Conservation (phyloP, 1,140 invertebrate species). For the Euura lappo region DNA sequence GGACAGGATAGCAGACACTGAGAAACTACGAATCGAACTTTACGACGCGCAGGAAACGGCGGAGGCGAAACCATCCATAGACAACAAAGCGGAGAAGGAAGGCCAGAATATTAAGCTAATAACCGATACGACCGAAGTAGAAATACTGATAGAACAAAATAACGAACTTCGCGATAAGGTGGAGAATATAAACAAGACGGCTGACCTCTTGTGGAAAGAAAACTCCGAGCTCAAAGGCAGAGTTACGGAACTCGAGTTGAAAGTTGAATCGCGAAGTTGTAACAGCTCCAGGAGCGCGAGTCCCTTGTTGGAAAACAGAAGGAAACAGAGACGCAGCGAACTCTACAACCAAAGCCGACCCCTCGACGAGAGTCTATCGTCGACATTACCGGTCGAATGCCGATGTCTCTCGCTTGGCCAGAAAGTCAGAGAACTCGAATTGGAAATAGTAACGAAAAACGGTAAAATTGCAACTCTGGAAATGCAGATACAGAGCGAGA, state of each 20-base stretch:
- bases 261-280: conserved; percentile 24
- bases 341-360: conserved; percentile 45
- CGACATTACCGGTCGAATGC: conserved; percentile 4
- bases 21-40: conserved; percentile 21
- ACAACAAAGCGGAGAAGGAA: background rate
- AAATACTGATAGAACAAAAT: conserved; percentile 16
- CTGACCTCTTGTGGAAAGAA: conserved; percentile 24
- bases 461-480: conserved; percentile 46
- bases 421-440: conserved; percentile 41
- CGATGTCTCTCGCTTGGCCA: conserved; percentile 34
- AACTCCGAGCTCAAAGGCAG: conserved; percentile 34
- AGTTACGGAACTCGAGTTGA: conserved; percentile 12
- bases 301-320: conserved; percentile 30
- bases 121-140: conserved; percentile 20
- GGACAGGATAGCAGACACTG: conserved; percentile 30
- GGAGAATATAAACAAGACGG: conserved; percentile 14
- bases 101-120: conserved; percentile 24
- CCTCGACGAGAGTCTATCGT: conserved; percentile 29
- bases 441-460: conserved; percentile 43
- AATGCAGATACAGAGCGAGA: conserved; percentile 44
- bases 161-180: conserved; percentile 23
- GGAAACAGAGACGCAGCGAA: conserved; percentile 39
- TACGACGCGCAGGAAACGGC: background rate
- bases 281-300: conserved; percentile 36
- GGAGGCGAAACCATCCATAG: conserved; percentile 12